Percentiles rank a stretch among this genome's conserved stretches.
Evolutionary conservation across 2,888 invertebrate genomes (phyloP).

Genomic region (Orchesellides sinensis): DNA sequence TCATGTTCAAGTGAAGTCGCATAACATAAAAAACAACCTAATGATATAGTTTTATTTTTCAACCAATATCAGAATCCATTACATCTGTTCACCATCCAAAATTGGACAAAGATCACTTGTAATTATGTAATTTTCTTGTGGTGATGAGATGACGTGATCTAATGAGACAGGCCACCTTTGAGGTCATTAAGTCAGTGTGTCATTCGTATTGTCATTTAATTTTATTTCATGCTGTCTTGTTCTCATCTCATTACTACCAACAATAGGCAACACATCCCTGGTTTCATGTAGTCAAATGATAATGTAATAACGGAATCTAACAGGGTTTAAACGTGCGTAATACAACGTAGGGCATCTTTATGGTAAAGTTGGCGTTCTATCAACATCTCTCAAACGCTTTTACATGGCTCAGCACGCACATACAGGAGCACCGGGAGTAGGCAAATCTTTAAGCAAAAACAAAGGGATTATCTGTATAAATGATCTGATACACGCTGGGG

Average conservation of each 20-base stretch:
- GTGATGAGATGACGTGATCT: conserved; percentile 33
- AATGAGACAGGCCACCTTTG: conserved; percentile 49
- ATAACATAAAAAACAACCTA: neutral
- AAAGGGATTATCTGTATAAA: conserved; percentile 21
- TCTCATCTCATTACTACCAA: neutral
- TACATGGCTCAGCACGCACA: too few relatives aligned
- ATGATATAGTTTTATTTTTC: too few relatives aligned
- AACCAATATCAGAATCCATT: neutral
- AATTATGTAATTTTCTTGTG: conserved; percentile 10
- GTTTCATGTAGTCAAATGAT: too few relatives aligned
- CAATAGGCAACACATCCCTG: neutral
- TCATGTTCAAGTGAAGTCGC: too few relatives aligned
- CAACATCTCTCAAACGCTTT: too few relatives aligned
- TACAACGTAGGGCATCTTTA: too few relatives aligned
- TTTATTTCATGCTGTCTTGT: neutral
- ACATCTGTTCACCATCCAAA: neutral
- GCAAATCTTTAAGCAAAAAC: conserved; percentile 10
- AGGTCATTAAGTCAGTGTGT: conserved; percentile 25
- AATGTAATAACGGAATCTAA: neutral
- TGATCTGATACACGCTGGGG: conserved; percentile 28
- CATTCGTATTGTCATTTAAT: conserved; percentile 8
- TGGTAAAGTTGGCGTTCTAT: too few relatives aligned
- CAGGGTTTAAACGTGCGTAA: too few relatives aligned
- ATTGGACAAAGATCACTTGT: conserved; percentile 14
- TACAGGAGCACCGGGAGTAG: conserved; percentile 4